Base-by-base conservation (phyloP, 2,797 vertebrate species). In the Pangasius mekongensis region DNA sequence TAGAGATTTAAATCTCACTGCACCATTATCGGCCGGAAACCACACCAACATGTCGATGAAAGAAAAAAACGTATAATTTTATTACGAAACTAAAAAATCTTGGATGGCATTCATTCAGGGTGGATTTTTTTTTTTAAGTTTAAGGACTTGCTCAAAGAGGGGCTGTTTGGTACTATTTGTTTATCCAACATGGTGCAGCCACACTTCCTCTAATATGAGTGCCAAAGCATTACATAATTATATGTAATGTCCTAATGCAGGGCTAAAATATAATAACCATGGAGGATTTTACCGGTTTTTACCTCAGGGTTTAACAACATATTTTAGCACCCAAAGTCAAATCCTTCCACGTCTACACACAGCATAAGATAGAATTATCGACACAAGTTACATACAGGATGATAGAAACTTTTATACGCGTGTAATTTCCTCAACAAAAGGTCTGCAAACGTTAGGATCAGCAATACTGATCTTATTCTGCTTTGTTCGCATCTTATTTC, bases 241-340 rank as follows among this genome's bases (percentile, higher is more conserved):
- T 49, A 33, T 52, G 43, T 67, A 2, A 47, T 33, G 36, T 33
- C 6, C n/a, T 84, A 33, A 33, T 52, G n/a, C 62, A 67, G 64
- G 18, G n/a, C 64, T 69, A 33, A 69, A 84, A 22, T 52, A 84
- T 52, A 52, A 84, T 13, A 84, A 30, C 82, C 82, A 54, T 22
- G n/a, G 0, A 84, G 47, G 64, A 30, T 67, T 69, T 52, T 8
- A 20, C 81, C 49, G 43, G 27, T 67, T 83, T 27, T 83, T 47
- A 49, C 39, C 2, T 49, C 62, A 22, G 62, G 56, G 16, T 83
- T 67, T 84, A 52, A 82, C 2, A 33, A 67, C 47, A 84, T 52
- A 52, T 67, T 67, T 22, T 33, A 27, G 5, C 6, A n/a, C 56
- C 36, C 36, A 62, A 43, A 3, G 5, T 43, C 13, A 62, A 82